Evolutionary conservation across 2,888 invertebrate species (phyloP), one percentile per base, ranked within the genome.

Genomic region (Plebejus argus): DNA sequence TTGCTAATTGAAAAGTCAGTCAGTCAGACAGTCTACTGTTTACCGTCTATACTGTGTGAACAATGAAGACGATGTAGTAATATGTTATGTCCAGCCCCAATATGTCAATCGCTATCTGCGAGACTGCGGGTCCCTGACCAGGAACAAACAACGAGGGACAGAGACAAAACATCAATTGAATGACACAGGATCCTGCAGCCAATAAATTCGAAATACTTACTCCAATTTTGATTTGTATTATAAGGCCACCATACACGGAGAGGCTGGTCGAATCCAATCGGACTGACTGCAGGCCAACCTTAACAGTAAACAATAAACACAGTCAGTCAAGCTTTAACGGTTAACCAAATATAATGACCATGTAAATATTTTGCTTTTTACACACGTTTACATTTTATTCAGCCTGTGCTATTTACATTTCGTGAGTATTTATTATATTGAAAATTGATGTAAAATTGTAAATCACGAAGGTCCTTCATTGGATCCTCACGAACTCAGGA

Each of bases 81-180:
- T 61, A 28, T 8, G 23, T 66, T 66, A 66, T 66, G 18, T 15
- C 28, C 66, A 66, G 66, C 66, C 66, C 33, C 28, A 66, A 66
- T 66, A 66, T 66, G 66, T 66, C 66, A 28, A 0, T 66, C 15
- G 66, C 23, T 66, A 66, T 66, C 66, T 15, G 28, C 15, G 66
- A 66, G 66, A 66, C 66, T 66, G 66, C 66, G 66, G 66, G 66
- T 28, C 66, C 66, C 66, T 66, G 66, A 66, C 66, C 66, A 66
- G 66, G 28, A 66, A 66, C 61, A 61, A 61, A 61, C 8, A 66
- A 6, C 28, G 66, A 66, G 28, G 2, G 10, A 66, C 66, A 33
- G 66, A 66, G 28, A 28, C 28, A 28, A 15, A 53, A 53, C 53
- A 53, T 53, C 4, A 53, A 15, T 53, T 53, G 45, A 53, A 53